Conservation (phyloP, 2,888 invertebrate genomes). For the Dynastes grantii region DNA sequence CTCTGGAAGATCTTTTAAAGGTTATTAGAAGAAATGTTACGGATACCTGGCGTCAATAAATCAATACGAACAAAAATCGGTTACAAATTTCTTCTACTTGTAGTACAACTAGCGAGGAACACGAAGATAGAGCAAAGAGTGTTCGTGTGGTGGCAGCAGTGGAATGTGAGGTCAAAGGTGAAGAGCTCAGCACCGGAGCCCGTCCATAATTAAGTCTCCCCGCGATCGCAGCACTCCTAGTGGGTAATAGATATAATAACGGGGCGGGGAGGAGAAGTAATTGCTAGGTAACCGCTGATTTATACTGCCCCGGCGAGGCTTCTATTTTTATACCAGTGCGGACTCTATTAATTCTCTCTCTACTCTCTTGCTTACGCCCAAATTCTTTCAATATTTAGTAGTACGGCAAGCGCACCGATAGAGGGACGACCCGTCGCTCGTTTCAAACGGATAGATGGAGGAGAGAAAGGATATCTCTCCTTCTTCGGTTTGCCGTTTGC, state of each 20-base stretch:
- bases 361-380: conserved; percentile 56
- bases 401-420: conserved; percentile 41
- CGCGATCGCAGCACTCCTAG: conserved; percentile 69
- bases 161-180: conserved; percentile 70
- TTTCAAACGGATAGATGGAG: conserved; percentile 22
- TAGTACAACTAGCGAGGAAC: conserved; percentile 54
- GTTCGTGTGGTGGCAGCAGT: conserved; percentile 68
- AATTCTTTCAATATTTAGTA: conserved; percentile 56
- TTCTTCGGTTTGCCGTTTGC: conserved; percentile 52
- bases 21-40: conserved; percentile 48
- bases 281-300: conserved; percentile 70
- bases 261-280: conserved; percentile 70
- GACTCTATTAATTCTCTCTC: conserved; percentile 60
- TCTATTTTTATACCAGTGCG: conserved; percentile 61
- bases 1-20: conserved; percentile 42
- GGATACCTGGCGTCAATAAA: conserved; percentile 46
- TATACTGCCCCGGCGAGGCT: conserved; percentile 64
- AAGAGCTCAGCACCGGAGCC: conserved; percentile 66
- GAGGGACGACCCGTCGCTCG: conserved; percentile 39
- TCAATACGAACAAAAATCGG: conserved; percentile 49
- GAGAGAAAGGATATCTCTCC: conserved; percentile 45
- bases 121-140: conserved; percentile 56
- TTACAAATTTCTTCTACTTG: conserved; percentile 56
- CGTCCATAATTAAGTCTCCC: conserved; percentile 70
- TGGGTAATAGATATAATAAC: conserved; percentile 72